Base-by-base conservation (phyloP, 1,140 invertebrate species). In the Aphelinus atriplicis region DNA sequence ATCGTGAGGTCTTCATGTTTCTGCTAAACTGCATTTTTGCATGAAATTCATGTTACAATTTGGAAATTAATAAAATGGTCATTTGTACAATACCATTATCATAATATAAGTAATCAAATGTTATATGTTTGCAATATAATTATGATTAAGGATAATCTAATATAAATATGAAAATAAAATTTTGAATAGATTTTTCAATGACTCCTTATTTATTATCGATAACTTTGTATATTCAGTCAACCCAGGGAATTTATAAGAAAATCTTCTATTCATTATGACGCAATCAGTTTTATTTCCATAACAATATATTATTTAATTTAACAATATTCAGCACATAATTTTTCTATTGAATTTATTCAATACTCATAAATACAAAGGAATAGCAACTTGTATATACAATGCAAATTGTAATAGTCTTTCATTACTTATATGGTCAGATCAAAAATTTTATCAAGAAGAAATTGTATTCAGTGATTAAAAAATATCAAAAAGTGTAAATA, bases 401-500 rank as follows among this genome's bases (percentile, higher is more conserved):
- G 26, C 26, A 26, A 26, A 26, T 60, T 60, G 26, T 60, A 26
- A 53, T 26, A 26, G 26, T 26, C 26, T 26, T 26, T 26, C 26
- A 26, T 26, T 26, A 26, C 26, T 26, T 26, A 26, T 26, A 26
- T 26, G 26, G 26, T 26, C 26, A 26, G 26, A 26, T 26, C 26
- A 26, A 26, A 26, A 26, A 26, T 26, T 26, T 26, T 26, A 26
- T 26, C 26, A 26, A 26, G 26, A 26, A 26, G 26, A 26, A 26
- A 26, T 26, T 26, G 26, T 75, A 73, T 77, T 55, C 58, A 69
- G 78, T 79, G 80, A 81, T 81, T 78, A 79, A 84, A 84, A 84
- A 82, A 84, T 61, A 78, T 86, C 84, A 78, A 85, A 83, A 83
- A 80, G 80, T 87, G 84, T 82, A 85, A 86, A 81, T 80, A 80